Base-by-base conservation (phyloP, 2,888 invertebrate species). In the Metalampra italica region DNA sequence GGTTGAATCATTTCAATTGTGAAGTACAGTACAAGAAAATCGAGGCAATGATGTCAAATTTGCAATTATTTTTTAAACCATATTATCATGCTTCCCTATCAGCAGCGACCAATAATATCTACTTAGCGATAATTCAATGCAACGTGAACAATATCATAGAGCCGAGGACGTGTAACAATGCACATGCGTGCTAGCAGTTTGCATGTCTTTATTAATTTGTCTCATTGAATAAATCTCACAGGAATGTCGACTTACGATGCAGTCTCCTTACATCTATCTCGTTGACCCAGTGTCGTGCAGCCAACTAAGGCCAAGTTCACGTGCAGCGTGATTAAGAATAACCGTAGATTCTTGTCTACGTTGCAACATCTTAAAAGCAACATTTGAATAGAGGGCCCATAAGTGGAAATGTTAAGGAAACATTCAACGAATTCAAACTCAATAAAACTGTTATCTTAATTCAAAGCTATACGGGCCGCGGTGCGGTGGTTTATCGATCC, bases 401-500 rank as follows among this genome's bases (percentile, higher is more conserved):
- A 73, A 68, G 64, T 71, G 68, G 64, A 59, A 66, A 57, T 61
- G 78, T 78, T 80, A 79, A 79, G 64, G 63, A 64, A 68, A 64
- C 60, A 60, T 66, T 68, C 67, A 57, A 74, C 66, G 62, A 80
- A 78, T 82, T 71, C 73, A 77, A 78, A 73, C 64, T 62, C 62
- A 73, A 78, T 85, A 84, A 83, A 85, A 80, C 55, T 68, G 75
- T 83, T 82, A 86, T 85, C 80, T 82, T 78, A 78, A 81, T 83
- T 79, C 68, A 68, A 75, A 73, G 71, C 68, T 60, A n/a, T n/a
- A 65, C 66, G 68, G 68, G 73, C 69, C 56, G 64, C 59, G 60
- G 11, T 22, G 22, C 32, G 9, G 61, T 67, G 65, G 62, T 67
- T 71, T 75, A 78, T 77, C 66, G 75, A 72, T 69, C 61, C 68